Evolutionary conservation across 1,140 invertebrate species (phyloP).

Genomic region (Zaprionus camerounensis): DNA sequence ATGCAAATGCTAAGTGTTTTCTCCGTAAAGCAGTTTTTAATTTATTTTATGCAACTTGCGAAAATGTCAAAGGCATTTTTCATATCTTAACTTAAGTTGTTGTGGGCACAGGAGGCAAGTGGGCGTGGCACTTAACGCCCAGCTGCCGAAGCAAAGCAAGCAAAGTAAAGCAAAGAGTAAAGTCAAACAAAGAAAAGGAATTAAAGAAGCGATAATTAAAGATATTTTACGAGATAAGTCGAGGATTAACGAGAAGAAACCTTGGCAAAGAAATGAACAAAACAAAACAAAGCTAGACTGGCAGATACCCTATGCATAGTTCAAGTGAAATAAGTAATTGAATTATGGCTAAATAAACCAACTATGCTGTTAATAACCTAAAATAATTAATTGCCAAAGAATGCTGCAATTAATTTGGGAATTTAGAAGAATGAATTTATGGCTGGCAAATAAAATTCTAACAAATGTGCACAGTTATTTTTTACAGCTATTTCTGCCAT

Average conservation of each 20-base stretch:
- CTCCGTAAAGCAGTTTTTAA: constrained; percentile 68
- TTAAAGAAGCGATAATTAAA: constrained; percentile 11
- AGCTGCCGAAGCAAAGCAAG: not conserved
- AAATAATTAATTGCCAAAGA: not conserved
- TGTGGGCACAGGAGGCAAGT: not conserved
- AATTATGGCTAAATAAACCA: not conserved
- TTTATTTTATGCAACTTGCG: constrained; percentile 77
- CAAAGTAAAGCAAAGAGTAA: not conserved
- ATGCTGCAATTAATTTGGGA: not conserved
- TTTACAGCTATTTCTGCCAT: not conserved
- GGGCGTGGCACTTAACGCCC: constrained; percentile 17
- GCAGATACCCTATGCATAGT: not conserved
- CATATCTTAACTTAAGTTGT: constrained; percentile 35
- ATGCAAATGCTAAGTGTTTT: constrained; percentile 64
- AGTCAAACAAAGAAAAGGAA: constrained; percentile 5
- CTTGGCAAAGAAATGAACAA: not conserved
- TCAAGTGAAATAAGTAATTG: not conserved
- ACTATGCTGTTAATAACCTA: not conserved
- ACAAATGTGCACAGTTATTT: constrained; percentile 9
- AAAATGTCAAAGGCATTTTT: constrained; percentile 72
- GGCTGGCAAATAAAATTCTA: not conserved
- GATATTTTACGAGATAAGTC: not conserved
- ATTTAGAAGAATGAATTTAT: constrained; percentile 2
- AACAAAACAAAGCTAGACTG: not conserved
- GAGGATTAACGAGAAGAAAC: not conserved